phyloP scores from a whole-genome alignment of 2,888 invertebrate genomes.

The Cepaea hortensis region DNA sequence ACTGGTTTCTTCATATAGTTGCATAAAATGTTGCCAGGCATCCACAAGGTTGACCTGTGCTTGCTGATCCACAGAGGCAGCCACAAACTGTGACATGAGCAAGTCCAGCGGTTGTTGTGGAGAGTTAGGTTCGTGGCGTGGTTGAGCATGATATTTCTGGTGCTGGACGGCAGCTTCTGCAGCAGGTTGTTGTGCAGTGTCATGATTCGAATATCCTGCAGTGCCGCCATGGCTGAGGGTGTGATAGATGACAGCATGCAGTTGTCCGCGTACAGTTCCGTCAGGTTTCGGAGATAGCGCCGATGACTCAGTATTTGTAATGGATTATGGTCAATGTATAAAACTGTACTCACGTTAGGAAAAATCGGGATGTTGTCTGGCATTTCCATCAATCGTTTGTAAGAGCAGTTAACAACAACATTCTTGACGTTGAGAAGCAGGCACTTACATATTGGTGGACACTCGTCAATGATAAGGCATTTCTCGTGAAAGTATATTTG shows the following conservation, averaged over 20 bases:
- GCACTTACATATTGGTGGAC: conserved; percentile 31
- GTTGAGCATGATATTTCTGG: conserved; percentile 45
- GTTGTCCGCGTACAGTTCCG: conserved; percentile 42
- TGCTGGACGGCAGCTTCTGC: conserved; percentile 47
- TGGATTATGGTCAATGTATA: conserved; percentile 42
- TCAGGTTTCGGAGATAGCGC: conserved; percentile 12
- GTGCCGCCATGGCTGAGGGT: conserved; percentile 48
- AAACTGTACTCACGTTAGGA: conserved; percentile 1
- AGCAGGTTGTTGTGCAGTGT: conserved; percentile 50
- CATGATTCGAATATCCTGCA: conserved; percentile 48
- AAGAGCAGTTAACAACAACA: conserved; percentile 39
- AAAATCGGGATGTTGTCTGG: conserved; percentile 33
- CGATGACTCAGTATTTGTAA: conserved; percentile 39
- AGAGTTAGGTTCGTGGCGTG: conserved; percentile 49
- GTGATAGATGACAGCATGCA: conserved; percentile 43
- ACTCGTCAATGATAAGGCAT: conserved; percentile 33
- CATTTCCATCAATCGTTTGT: conserved; percentile 39
- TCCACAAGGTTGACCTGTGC: conserved; percentile 43
- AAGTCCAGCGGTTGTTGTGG: conserved; percentile 51
- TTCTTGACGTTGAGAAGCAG: not conserved
- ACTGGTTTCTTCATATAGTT: conserved; percentile 42
- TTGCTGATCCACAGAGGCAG: conserved; percentile 47
- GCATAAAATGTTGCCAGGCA: conserved; percentile 46
- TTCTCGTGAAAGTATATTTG: conserved; percentile 14
- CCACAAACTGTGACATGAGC: conserved; percentile 51